Conservation (phyloP, 2,797 vertebrate species). For the Coregonus ussuriensis region DNA sequence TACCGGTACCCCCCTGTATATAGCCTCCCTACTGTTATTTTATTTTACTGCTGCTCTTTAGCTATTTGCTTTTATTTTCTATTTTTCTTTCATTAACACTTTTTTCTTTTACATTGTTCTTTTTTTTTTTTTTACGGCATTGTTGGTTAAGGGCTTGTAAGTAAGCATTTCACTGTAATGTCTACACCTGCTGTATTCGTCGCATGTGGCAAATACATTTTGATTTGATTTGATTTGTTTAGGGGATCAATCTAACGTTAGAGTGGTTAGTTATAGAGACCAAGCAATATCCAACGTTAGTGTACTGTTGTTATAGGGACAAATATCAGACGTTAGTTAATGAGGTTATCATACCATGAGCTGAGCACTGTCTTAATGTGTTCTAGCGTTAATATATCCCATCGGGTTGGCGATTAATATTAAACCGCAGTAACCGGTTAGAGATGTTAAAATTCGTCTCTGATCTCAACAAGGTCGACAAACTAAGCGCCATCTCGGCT, state of each 20-base stretch:
- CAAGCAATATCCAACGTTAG: background rate
- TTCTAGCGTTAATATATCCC: conserved; percentile 11
- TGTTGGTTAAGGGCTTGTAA: no score
- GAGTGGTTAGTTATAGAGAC: background rate
- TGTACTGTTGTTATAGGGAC: background rate
- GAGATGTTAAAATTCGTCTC: conserved; percentile 18
- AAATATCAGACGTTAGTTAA: background rate
- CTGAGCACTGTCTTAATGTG: background rate
- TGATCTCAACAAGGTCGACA: conserved; percentile 16
- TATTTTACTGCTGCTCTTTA: no score
- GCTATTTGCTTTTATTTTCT: no score
- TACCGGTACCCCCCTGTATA: no score
- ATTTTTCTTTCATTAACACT: no score
- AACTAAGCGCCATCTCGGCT: background rate
- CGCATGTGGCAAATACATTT: no score
- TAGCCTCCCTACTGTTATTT: no score
- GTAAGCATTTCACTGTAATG: no score
- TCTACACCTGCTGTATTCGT: no score
- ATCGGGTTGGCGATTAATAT: conserved; percentile 15
- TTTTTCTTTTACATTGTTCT: no score
- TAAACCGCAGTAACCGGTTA: conserved; percentile 29
- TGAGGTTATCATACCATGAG: background rate
- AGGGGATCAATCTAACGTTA: background rate
- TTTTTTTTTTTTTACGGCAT: no score
- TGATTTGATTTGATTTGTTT: background rate